phyloP scores from a whole-genome alignment of 2,797 vertebrate genomes.

The Martes flavigula region DNA sequence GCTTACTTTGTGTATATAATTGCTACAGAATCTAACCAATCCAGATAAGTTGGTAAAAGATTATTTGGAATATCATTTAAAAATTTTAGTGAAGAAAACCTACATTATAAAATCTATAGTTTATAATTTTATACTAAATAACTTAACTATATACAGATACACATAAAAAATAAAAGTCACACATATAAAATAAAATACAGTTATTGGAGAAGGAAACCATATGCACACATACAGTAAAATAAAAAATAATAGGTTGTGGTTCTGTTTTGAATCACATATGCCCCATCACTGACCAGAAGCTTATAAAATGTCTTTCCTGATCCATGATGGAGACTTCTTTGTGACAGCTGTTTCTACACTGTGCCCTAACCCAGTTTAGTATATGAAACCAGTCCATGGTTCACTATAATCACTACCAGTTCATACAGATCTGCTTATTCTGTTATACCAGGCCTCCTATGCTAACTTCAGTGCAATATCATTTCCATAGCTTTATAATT shows the following conservation, averaged over 20 bases:
- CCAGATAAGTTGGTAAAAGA: not conserved
- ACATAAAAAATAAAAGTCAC: not conserved
- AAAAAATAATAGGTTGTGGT: not conserved
- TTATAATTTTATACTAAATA: not conserved
- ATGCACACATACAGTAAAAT: not conserved
- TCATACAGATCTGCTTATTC: not conserved
- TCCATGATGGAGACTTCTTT: not conserved
- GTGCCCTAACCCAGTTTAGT: not conserved
- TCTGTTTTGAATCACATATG: not conserved
- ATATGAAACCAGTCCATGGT: not conserved
- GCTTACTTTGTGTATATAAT: not conserved
- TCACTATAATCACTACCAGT: not conserved
- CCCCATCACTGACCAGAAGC: not conserved
- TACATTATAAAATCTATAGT: not conserved
- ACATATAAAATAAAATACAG: not conserved
- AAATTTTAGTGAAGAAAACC: not conserved
- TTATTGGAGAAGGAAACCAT: not conserved
- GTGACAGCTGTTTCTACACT: not conserved
- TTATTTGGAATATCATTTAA: not conserved
- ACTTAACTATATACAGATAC: not conserved
- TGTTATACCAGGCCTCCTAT: not conserved
- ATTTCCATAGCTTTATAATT: not conserved
- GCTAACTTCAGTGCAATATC: not conserved
- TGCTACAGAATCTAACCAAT: not conserved
- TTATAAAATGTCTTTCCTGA: not conserved